Evolutionary conservation across 2,888 invertebrate genomes (phyloP), one percentile per base, ranked within the genome.

Genomic region (Rotaria sp.): DNA sequence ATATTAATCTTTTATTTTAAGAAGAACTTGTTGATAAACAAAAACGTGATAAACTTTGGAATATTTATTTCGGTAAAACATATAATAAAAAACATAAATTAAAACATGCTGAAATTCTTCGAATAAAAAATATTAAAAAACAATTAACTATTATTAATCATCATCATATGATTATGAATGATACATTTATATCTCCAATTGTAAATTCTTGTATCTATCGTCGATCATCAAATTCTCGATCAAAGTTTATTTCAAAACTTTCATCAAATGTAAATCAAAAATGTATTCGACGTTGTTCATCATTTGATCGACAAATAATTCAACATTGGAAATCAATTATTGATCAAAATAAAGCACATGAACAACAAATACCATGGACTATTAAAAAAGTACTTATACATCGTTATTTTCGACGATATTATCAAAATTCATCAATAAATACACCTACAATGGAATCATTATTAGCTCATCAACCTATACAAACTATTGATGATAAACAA

Each of bases 11-110:
- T n/a, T 57, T 26, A 24, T 13, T 75, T 75, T 38, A 38, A 75
- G 75, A 75, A 41, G 75, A 75, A 75, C 75, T 75, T 38, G 75
- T 21, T 41, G 41, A 75, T 38, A 41, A 38, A 38, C 1, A 75
- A 41, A 75, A 75, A 75, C 75, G 75, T 38, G 75, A 75, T 38
- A 75, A 41, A 75, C 10, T 75, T 41, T 75, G 75, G 75, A 21
- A 75, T 38, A 75, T 75, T 41, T 75, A 75, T 75, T 24, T 75
- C 1, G 75, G 41, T 30, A 75, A 75, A 75, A 75, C 38, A 38
- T 15, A 41, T 74, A 8, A 74, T 74, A 41, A 8, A 8, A 75
- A 75, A 8, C 38, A 75, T 2, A 41, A 75, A 38, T 26, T 41
- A 10, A 41, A 41, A 26, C 41, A 38, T 75, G 75, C 41, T 41